A percentile compares a stretch with the other conserved stretches of the same genome.
Conservation (phyloP, 2,113 vertebrate species). For the Sinocyclocheilus anophthalmus region DNA sequence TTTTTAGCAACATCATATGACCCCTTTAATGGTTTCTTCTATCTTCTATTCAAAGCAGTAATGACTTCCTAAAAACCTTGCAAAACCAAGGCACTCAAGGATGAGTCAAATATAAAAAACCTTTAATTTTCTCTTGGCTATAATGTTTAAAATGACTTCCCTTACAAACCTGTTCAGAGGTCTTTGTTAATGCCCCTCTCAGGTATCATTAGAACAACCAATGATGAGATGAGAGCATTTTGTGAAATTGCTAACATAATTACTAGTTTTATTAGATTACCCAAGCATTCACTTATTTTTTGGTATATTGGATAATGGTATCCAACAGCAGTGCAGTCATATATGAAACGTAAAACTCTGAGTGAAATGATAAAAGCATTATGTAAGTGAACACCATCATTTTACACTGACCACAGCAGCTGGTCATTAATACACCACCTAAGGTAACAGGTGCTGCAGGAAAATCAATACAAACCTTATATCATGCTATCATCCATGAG, state of each 20-base stretch:
- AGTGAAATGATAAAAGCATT: constrained; percentile 43
- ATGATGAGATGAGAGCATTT: constrained; percentile 16
- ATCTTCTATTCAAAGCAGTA: neutral
- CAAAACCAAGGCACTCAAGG: no score
- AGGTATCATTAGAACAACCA: neutral
- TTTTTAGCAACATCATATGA: no score
- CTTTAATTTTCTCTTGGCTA: no score
- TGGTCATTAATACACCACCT: constrained; percentile 27
- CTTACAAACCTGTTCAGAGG: neutral
- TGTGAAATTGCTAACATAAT: neutral
- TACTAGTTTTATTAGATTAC: constrained; percentile 24
- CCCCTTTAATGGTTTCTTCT: neutral
- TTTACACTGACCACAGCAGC: constrained; percentile 48
- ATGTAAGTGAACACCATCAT: constrained; percentile 51
- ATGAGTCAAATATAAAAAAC: no score
- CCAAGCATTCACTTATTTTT: constrained; percentile 19
- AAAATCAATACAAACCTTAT: constrained; percentile 64
- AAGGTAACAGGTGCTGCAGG: constrained; percentile 56
- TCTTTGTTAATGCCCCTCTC: neutral
- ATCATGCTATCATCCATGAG: constrained; percentile 45
- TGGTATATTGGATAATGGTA: neutral
- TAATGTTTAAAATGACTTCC: neutral
- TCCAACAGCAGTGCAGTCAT: no score
- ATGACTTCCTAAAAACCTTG: neutral
- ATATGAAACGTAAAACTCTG: neutral